Evolutionary conservation across 2,888 invertebrate genomes (phyloP).

Genomic region (Plagiodera versicolora): DNA sequence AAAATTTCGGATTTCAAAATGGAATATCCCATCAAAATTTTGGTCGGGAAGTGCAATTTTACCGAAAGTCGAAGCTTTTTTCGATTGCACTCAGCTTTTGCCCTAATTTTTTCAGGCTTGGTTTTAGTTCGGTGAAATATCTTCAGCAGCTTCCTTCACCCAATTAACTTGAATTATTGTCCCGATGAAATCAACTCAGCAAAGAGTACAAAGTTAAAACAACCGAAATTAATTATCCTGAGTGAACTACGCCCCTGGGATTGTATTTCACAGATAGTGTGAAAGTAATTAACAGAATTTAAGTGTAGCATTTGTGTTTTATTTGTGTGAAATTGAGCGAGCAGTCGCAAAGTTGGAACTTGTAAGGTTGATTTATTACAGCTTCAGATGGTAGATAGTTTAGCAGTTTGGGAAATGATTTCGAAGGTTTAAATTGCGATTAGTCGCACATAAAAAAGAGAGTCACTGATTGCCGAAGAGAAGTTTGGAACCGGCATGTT

Average conservation of each 20-base stretch:
- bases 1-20: too few relatives aligned
- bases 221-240: conserved; percentile 24
- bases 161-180: conserved; percentile 13
- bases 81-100: too few relatives aligned
- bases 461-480: conserved; percentile 10
- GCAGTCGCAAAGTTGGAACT: conserved; percentile 20
- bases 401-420: conserved; percentile 19
- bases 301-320: conserved; percentile 27
- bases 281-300: conserved; percentile 31
- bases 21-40: too few relatives aligned
- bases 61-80: too few relatives aligned
- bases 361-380: conserved; percentile 25
- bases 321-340: conserved; percentile 28
- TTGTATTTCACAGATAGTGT: conserved; percentile 29
- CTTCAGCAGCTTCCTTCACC: background rate
- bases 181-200: conserved; percentile 5
- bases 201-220: conserved; percentile 15
- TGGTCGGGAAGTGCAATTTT: too few relatives aligned
- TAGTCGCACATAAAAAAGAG: conserved; percentile 13
- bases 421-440: conserved; percentile 21
- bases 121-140: background rate
- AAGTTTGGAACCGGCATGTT: conserved; percentile 9
- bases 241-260: conserved; percentile 25
- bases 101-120: too few relatives aligned
- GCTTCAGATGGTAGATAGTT: conserved; percentile 26